These are phyloP conservation scores for Sclerurus mexicanus DNA, from an alignment of 2,113 vertebrate genomes.

Conservation along the genomic window DNA sequence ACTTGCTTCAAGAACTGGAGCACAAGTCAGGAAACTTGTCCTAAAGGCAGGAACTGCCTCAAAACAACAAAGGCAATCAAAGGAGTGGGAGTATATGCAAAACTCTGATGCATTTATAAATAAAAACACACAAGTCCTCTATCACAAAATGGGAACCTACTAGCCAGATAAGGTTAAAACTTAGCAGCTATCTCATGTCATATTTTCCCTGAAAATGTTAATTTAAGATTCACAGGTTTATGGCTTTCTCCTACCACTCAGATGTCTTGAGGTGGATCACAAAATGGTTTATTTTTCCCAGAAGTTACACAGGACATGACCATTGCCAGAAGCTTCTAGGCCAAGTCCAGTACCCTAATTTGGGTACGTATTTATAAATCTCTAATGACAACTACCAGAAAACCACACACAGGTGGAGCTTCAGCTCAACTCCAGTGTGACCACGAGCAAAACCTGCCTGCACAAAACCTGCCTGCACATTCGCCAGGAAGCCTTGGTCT, in stretches of 20 bases:
- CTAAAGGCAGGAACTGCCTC: not conserved
- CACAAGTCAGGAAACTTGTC: not conserved
- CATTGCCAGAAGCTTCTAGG: not conserved
- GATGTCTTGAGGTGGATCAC: not conserved
- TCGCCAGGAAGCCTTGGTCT: not conserved
- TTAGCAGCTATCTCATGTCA: not conserved
- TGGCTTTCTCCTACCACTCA: not conserved
- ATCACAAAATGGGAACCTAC: not conserved
- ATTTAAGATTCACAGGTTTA: not conserved
- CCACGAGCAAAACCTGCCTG: rapidly evolving
- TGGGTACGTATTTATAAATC: not conserved
- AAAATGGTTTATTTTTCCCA: not conserved
- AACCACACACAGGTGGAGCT: rapidly evolving
- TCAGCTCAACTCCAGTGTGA: not conserved
- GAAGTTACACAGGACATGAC: not conserved
- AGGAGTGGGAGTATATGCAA: not conserved
- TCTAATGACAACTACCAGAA: not conserved
- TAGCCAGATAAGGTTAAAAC: not conserved
- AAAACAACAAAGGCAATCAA: not conserved
- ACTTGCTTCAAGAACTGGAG: not conserved
- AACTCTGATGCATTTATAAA: not conserved
- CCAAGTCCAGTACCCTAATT: not conserved
- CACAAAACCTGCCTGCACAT: not conserved
- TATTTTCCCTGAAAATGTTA: not conserved
- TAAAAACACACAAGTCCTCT: rapidly evolving